Percentiles rank a stretch among this genome's conserved stretches.
phyloP scores from a whole-genome alignment of 2,113 vertebrate genomes.

The Manacus vitellinus region DNA sequence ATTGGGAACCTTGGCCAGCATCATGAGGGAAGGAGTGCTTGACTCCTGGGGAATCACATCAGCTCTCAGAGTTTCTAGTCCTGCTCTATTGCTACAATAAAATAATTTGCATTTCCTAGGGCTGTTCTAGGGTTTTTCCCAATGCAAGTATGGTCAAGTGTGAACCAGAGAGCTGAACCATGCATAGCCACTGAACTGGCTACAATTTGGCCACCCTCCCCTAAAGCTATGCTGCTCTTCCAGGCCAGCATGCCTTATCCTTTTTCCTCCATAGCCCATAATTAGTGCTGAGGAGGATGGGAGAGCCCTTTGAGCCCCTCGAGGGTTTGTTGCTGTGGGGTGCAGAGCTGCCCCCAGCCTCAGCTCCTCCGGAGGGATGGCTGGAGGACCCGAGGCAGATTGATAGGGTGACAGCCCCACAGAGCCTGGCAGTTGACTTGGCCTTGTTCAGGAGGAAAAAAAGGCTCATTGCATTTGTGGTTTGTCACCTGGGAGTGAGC shows the following conservation, averaged over 20 bases:
- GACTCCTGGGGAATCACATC: neutral
- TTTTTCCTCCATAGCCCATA: neutral
- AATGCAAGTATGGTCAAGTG: fast-evolving
- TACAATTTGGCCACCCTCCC: neutral
- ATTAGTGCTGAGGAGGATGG: neutral
- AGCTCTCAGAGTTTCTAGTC: fast-evolving
- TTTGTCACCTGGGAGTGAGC: neutral
- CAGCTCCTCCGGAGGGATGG: neutral
- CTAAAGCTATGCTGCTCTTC: neutral
- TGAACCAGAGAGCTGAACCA: neutral
- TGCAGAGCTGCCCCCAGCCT: neutral
- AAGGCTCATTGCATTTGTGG: neutral
- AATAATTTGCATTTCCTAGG: neutral
- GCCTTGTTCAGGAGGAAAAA: neutral
- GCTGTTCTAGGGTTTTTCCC: neutral
- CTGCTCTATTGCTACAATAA: neutral
- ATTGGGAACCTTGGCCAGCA: neutral
- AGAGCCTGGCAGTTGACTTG: neutral
- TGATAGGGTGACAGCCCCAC: neutral
- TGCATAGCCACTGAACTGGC: neutral
- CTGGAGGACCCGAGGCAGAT: neutral
- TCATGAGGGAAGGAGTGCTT: neutral
- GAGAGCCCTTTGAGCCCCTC: neutral
- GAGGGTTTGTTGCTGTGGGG: neutral
- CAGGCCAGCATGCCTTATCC: neutral